Evolutionary conservation across 2,888 invertebrate genomes (phyloP).

Genomic region (Boloria selene): DNA sequence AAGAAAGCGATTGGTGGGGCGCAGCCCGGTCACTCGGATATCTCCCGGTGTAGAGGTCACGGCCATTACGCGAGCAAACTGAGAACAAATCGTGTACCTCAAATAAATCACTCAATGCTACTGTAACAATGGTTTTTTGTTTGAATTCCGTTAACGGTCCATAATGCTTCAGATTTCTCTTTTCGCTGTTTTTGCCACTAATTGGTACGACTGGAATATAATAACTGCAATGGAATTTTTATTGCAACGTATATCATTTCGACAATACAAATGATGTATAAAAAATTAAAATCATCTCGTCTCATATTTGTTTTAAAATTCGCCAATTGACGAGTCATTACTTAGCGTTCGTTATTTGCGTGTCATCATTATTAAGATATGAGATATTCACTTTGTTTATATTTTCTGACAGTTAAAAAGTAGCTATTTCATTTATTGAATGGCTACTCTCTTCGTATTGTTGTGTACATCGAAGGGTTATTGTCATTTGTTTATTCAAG

Average conservation of each 20-base stretch:
- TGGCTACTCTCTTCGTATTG: slow-evolving; percentile 13
- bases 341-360: background rate
- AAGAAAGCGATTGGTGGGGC: slow-evolving; percentile 76
- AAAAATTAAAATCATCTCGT: background rate
- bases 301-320: slow-evolving; percentile 1
- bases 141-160: slow-evolving; percentile 53
- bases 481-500: slow-evolving; percentile 35
- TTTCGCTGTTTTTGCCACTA: slow-evolving; percentile 51
- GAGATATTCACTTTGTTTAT: background rate
- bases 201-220: slow-evolving; percentile 52
- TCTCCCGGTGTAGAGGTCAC: slow-evolving; percentile 77
- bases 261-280: background rate
- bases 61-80: slow-evolving; percentile 59
- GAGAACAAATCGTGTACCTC: slow-evolving; percentile 37
- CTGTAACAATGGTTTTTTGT: slow-evolving; percentile 63
- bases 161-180: slow-evolving; percentile 71
- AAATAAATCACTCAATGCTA: slow-evolving; percentile 50
- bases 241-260: slow-evolving; percentile 29
- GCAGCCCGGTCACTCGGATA: slow-evolving; percentile 68
- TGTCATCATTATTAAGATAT: background rate
- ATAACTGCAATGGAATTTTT: slow-evolving; percentile 36
- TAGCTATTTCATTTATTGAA: slow-evolving; percentile 1
- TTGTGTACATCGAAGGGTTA: slow-evolving; percentile 29
- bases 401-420: slow-evolving; percentile 1
- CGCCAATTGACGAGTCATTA: background rate